Conservation (phyloP, 2,113 vertebrate species). For the Ascaphus truei region DNA sequence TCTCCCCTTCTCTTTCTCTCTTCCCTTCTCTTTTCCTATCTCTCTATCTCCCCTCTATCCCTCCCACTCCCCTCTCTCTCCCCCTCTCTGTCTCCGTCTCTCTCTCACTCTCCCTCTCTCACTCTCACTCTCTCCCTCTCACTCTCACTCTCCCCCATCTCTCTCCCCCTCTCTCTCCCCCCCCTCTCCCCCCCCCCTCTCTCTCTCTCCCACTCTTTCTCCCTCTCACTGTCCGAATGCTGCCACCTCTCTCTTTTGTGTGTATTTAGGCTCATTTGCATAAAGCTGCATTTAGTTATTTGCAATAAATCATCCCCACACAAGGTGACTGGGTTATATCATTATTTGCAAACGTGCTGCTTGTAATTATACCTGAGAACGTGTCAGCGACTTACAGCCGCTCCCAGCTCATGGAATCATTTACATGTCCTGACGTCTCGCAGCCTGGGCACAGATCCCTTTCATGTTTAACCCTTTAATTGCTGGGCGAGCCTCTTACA, state of each 20-base stretch:
- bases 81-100: not conserved
- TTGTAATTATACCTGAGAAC: conserved; percentile 48
- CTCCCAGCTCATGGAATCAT: too few relatives aligned
- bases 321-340: conserved; percentile 49
- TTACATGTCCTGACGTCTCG: too few relatives aligned
- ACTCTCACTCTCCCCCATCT: not conserved
- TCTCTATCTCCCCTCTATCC: not conserved
- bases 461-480: too few relatives aligned
- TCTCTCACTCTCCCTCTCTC: not conserved
- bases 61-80: not conserved
- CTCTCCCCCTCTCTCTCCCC: not conserved
- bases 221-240: conserved; percentile 39
- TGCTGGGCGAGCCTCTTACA: too few relatives aligned
- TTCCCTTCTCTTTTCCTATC: not conserved
- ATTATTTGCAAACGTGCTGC: conserved; percentile 49
- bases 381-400: too few relatives aligned
- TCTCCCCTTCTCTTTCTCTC: too few relatives aligned
- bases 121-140: not conserved
- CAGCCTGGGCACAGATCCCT: too few relatives aligned
- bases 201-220: conserved; percentile 24
- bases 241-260: not conserved
- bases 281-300: conserved; percentile 55
- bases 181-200: not conserved
- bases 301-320: conserved; percentile 49
- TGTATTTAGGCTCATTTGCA: conserved; percentile 48